phyloP scores from a whole-genome alignment of 2,888 invertebrate genomes.

The Sussaba pulchella region DNA sequence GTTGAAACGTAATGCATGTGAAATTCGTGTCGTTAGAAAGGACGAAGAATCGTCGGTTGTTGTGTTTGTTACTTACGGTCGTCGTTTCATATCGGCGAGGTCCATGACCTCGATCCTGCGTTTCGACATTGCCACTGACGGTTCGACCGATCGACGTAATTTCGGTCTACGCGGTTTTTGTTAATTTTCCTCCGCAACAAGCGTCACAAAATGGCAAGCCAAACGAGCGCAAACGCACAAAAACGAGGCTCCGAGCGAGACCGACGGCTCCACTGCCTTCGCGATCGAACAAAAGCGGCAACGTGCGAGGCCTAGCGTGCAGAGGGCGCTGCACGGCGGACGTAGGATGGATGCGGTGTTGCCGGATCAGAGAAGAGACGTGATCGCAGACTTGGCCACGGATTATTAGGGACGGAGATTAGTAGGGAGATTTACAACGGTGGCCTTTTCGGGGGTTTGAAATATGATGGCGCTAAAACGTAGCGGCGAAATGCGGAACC shows the following conservation, averaged over 20 bases:
- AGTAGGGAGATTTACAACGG: too few relatives aligned
- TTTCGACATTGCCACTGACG: conserved; percentile 88
- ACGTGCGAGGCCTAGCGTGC: background rate
- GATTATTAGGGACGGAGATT: too few relatives aligned
- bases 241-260: conserved; percentile 38
- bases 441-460: too few relatives aligned
- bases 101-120: conserved; percentile 94
- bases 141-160: conserved; percentile 39
- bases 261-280: conserved; percentile 58
- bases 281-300: conserved; percentile 41
- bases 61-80: conserved; percentile 87
- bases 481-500: too few relatives aligned
- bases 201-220: conserved; percentile 83
- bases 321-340: background rate
- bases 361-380: too few relatives aligned
- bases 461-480: too few relatives aligned
- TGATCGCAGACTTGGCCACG: too few relatives aligned
- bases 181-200: conserved; percentile 72
- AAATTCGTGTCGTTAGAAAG: conserved; percentile 20
- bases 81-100: conserved; percentile 92
- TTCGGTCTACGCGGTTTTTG: too few relatives aligned
- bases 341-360: too few relatives aligned
- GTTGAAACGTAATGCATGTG: conserved; percentile 30
- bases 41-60: conserved; percentile 42
- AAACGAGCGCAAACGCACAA: conserved; percentile 1